Evolutionary conservation across 2,888 invertebrate species (phyloP).

Genomic region (Clostera curtula): DNA sequence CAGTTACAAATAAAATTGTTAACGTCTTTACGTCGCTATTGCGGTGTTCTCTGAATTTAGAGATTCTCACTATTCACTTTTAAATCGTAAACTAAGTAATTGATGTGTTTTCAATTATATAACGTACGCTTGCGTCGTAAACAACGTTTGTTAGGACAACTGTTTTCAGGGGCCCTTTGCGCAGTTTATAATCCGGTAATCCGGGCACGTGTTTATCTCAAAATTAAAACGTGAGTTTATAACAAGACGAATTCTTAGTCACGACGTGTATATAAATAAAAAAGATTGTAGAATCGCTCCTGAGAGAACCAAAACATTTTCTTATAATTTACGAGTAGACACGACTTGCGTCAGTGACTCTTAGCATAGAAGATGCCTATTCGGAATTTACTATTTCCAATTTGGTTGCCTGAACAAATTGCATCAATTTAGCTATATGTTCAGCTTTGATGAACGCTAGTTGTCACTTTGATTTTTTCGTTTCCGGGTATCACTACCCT

Average conservation of each 20-base stretch:
- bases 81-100: slow-evolving; percentile 24
- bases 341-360: slow-evolving; percentile 39
- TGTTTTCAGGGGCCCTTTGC: slow-evolving; percentile 20
- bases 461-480: no score
- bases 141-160: slow-evolving; percentile 18
- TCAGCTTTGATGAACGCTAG: no score
- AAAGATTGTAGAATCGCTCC: slow-evolving; percentile 25
- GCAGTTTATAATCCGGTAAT: slow-evolving; percentile 11
- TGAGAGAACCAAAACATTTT: slow-evolving; percentile 31
- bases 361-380: slow-evolving; percentile 24
- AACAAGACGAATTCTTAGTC: slow-evolving; percentile 20
- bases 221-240: slow-evolving; percentile 11
- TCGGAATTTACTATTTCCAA: slow-evolving; percentile 7
- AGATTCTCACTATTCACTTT: slow-evolving; percentile 19
- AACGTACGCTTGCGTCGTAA: slow-evolving; percentile 20
- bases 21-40: slow-evolving; percentile 24
- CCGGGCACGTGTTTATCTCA: slow-evolving; percentile 18
- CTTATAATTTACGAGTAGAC: slow-evolving; percentile 34
- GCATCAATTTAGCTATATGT: no score
- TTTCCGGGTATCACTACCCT: no score
- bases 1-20: slow-evolving; percentile 27
- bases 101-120: slow-evolving; percentile 23
- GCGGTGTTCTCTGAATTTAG: slow-evolving; percentile 22
- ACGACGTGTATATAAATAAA: slow-evolving; percentile 30
- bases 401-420: no score